Evolutionary conservation across 2,113 vertebrate genomes (phyloP).

Genomic region (Notothenia coriiceps): DNA sequence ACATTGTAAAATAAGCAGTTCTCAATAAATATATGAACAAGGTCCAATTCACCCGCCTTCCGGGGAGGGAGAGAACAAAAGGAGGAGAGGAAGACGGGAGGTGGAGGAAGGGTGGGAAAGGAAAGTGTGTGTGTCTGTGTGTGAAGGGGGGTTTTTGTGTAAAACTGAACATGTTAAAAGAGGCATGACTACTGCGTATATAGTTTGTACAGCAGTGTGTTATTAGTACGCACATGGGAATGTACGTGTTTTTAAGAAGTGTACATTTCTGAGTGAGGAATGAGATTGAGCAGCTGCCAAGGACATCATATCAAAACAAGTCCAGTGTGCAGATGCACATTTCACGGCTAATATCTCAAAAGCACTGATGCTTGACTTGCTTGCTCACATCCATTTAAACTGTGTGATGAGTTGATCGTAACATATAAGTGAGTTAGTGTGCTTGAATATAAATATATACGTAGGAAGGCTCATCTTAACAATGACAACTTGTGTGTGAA

Average conservation of each 20-base stretch:
- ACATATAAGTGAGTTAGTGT: background rate
- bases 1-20: slow-evolving; percentile 11
- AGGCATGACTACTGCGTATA: background rate
- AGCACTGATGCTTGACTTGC: background rate
- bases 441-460: background rate
- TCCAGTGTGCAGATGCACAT: background rate
- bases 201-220: background rate
- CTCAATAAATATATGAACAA: slow-evolving; percentile 26
- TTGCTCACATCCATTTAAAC: background rate
- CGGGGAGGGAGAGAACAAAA: slow-evolving; percentile 34
- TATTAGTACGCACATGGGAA: background rate
- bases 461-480: background rate
- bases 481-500: background rate
- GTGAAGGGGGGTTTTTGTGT: background rate
- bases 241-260: background rate
- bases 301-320: slow-evolving; percentile 4
- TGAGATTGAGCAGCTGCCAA: background rate
- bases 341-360: slow-evolving; percentile 12
- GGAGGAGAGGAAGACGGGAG: slow-evolving; percentile 27
- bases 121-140: slow-evolving; percentile 16
- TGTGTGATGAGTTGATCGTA: slow-evolving; percentile 27
- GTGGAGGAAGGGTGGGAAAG: slow-evolving; percentile 55
- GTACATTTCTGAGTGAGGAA: background rate
- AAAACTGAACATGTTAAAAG: slow-evolving; percentile 33
- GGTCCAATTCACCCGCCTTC: slow-evolving; percentile 19